Base-by-base conservation (phyloP, 2,888 invertebrate genomes). In the Stenoptilia bipunctidactyla region DNA sequence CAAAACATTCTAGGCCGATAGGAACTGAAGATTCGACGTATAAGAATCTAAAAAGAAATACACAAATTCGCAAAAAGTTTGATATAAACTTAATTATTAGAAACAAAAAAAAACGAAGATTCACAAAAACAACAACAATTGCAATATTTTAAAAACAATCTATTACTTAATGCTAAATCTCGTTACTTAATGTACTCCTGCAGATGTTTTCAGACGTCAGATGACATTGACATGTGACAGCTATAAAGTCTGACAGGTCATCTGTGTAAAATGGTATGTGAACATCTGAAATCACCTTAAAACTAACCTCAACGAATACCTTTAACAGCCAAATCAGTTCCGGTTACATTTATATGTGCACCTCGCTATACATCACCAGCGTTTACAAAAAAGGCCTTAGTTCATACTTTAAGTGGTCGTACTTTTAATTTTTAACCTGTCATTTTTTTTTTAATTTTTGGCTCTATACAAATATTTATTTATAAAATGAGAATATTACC, bases 1-100 rank as follows among this genome's bases (percentile, higher is more conserved):
- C 65, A 63, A 69, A 73, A 71, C 61, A 67, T 62, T 58, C 67
- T 79, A 80, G 75, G 77, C 76, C 76, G 63, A 77, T 82, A 82
- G 82, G 82, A 82, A 83, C 82, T 79, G 61, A 82, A 74, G 51
- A 57, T 54, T 30, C 36, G 5, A 15, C 36, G 10, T 30, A 3
- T 3, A 20, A 20, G 20, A 20, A 20, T 20, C 20, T 20, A 20
- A 20, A n/a, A 20, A 20, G 20, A 20, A 15, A 25, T 37, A 20
- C 37, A 15, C n/a, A 15, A 12, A 15, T 34, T 13, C 13, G 12
- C 3, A 15, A 30, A 3, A 30, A 30, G 12, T 30, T n/a, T 30
- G 9, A 30, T 30, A 30, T 12, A 30, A 30, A 2, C 2, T 12
- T 30, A 30, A 12, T 47, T 36, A 40, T 13, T 8, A 52, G 60